These are phyloP conservation scores for Pardalotus punctatus DNA, from an alignment of 2,113 vertebrate genomes.

Conservation along the genomic window DNA sequence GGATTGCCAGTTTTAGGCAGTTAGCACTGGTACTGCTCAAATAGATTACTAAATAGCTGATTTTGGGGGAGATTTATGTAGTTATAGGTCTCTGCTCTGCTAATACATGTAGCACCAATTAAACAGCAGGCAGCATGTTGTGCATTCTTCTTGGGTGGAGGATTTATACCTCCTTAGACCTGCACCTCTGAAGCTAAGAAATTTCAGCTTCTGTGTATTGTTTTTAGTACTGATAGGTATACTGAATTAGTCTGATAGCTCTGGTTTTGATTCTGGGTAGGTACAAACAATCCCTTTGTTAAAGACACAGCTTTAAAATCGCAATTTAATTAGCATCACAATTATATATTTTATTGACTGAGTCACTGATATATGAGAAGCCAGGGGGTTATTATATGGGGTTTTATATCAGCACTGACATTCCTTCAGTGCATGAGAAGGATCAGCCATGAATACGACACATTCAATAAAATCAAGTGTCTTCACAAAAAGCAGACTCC, in stretches of 20 bases:
- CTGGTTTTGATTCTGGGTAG: slow-evolving; percentile 63
- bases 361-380: slow-evolving; percentile 19
- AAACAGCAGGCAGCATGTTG: not conserved
- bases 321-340: slow-evolving; percentile 45
- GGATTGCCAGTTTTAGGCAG: slow-evolving; percentile 55
- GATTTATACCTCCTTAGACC: slow-evolving; percentile 50
- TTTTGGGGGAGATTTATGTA: slow-evolving; percentile 54
- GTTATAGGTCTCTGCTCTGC: not conserved
- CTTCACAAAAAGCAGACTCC: slow-evolving; percentile 9
- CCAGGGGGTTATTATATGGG: not conserved
- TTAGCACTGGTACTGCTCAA: slow-evolving; percentile 55
- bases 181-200: not conserved
- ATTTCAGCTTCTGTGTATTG: slow-evolving; percentile 53
- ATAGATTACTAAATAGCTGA: slow-evolving; percentile 46
- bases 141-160: slow-evolving; percentile 36
- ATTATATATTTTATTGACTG: slow-evolving; percentile 2
- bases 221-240: slow-evolving; percentile 41
- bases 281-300: slow-evolving; percentile 50
- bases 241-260: slow-evolving; percentile 45
- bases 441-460: not conserved
- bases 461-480: not conserved
- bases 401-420: not conserved
- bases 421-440: not conserved
- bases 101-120: slow-evolving; percentile 36
- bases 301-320: slow-evolving; percentile 41